These are phyloP conservation scores for Eucriotettix oculatus DNA, from an alignment of 2,888 invertebrate genomes.

Conservation along the genomic window DNA sequence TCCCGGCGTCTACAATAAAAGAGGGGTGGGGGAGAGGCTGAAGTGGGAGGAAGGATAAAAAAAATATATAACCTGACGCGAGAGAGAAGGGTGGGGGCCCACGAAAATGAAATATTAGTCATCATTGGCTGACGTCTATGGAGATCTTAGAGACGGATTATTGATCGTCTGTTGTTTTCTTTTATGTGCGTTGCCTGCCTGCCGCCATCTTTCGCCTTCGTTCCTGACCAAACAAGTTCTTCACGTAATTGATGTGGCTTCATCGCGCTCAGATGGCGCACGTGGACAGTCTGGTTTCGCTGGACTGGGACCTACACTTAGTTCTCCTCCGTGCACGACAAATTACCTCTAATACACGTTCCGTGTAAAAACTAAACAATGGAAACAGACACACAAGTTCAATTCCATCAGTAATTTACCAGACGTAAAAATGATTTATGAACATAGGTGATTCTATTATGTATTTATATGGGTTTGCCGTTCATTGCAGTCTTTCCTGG, in stretches of 20 bases:
- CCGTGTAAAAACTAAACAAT: too few species aligned
- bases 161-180: slow-evolving; percentile 8
- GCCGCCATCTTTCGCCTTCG: slow-evolving; percentile 10
- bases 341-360: too few species aligned
- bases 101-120: slow-evolving; percentile 8
- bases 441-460: too few species aligned
- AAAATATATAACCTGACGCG: neutral
- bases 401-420: too few species aligned
- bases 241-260: neutral
- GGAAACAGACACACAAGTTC: too few species aligned
- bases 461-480: too few species aligned
- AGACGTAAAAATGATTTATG: too few species aligned
- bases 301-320: neutral
- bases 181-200: slow-evolving; percentile 6
- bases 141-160: slow-evolving; percentile 4
- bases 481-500: too few species aligned
- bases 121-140: slow-evolving; percentile 7
- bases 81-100: neutral
- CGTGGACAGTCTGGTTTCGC: neutral
- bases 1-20: neutral
- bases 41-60: neutral
- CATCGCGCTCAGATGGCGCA: neutral
- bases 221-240: slow-evolving; percentile 1
- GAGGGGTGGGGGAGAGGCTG: neutral
- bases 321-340: neutral